Percentiles rank a stretch among this genome's conserved stretches.
These are phyloP conservation scores for Halcyon senegalensis DNA, from an alignment of 2,113 vertebrate genomes.

Conservation along the genomic window DNA sequence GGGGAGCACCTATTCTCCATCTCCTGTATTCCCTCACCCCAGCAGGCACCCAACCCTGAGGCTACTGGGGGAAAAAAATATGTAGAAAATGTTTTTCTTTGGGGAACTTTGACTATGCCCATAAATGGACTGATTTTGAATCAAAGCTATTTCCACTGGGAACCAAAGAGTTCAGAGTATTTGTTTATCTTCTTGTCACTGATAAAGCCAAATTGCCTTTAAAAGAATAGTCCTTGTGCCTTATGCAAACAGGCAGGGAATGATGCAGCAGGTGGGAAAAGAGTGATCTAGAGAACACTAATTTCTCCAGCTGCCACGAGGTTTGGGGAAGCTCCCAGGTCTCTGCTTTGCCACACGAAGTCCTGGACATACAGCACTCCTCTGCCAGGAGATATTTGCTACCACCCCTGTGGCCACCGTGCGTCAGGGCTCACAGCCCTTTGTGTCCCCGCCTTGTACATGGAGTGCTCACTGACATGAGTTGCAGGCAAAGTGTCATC, in stretches of 20 bases:
- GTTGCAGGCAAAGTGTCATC: background rate
- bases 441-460: background rate
- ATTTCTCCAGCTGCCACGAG: background rate
- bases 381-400: background rate
- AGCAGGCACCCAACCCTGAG: background rate
- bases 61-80: background rate
- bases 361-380: background rate
- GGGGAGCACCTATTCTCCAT: background rate
- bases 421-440: fast-evolving
- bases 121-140: slow-evolving; percentile 15
- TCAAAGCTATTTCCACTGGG: background rate
- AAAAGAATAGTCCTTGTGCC: slow-evolving; percentile 1
- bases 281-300: background rate
- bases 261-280: background rate
- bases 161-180: background rate
- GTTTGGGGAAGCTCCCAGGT: background rate
- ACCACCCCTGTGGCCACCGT: background rate
- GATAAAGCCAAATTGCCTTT: slow-evolving; percentile 27
- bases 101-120: background rate
- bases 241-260: background rate
- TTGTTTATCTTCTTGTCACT: slow-evolving; percentile 21
- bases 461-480: fast-evolving
- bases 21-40: background rate
- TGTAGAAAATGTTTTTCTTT: background rate
- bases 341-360: fast-evolving